phyloP scores from a whole-genome alignment of 2,888 invertebrate species.

The Zonitis immaculata region DNA sequence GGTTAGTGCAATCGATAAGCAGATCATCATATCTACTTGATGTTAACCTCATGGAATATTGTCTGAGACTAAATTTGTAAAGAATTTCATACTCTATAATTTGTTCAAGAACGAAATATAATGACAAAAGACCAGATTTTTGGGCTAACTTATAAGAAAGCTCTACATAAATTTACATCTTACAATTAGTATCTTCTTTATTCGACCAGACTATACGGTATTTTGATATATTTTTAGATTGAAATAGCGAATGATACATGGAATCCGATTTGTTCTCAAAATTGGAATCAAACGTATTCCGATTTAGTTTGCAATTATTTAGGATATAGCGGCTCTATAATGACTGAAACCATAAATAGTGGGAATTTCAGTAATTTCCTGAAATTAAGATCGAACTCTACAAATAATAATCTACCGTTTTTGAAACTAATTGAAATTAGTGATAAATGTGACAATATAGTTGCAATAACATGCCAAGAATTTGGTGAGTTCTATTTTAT shows the following conservation, averaged over 20 bases:
- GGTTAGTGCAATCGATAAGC: too few relatives aligned
- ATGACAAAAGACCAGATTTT: too few relatives aligned
- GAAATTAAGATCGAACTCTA: conserved; percentile 27
- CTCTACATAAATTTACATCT: too few relatives aligned
- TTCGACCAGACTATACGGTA: too few relatives aligned
- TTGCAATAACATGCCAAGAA: conserved; percentile 55
- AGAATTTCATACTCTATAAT: too few relatives aligned
- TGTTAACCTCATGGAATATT: too few relatives aligned
- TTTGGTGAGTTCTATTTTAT: conserved; percentile 45
- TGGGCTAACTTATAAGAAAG: too few relatives aligned
- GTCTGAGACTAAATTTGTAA: too few relatives aligned
- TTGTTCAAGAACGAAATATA: too few relatives aligned
- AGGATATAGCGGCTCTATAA: conserved; percentile 50
- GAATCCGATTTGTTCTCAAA: conserved; percentile 52
- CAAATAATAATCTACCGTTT: conserved; percentile 25
- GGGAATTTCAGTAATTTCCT: conserved; percentile 27
- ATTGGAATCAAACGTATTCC: conserved; percentile 54
- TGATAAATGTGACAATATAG: conserved; percentile 45
- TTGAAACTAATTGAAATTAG: conserved; percentile 49
- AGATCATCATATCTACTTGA: too few relatives aligned
- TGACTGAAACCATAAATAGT: conserved; percentile 38
- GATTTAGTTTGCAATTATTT: conserved; percentile 53
- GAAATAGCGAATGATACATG: conserved; percentile 38
- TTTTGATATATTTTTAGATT: conserved; percentile 31
- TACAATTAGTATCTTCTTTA: too few relatives aligned